phyloP scores from a whole-genome alignment of 2,797 vertebrate genomes.

The Premnoplex brunnescens region DNA sequence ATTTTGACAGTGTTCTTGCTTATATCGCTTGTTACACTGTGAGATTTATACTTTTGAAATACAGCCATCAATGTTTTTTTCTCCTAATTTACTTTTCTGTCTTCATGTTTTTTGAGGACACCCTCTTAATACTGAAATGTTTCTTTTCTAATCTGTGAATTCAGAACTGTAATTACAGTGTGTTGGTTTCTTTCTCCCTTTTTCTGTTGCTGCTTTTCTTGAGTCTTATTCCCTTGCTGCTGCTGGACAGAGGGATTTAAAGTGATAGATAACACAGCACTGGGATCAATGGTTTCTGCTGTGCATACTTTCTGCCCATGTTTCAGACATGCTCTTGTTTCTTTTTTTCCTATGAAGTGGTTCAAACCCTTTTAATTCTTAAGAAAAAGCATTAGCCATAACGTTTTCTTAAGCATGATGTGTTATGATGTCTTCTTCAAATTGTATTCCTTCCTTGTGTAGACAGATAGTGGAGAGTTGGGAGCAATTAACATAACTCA shows the following conservation, averaged over 20 bases:
- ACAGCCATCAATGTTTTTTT: not conserved
- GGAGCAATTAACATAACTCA: conserved; percentile 69
- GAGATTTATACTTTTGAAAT: not conserved
- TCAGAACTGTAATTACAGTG: not conserved
- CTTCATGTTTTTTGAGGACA: not conserved
- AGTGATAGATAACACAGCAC: conserved; percentile 34
- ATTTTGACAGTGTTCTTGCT: not conserved
- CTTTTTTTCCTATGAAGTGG: not conserved
- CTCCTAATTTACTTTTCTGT: not conserved
- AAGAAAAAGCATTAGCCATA: not conserved
- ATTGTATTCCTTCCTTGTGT: conserved; percentile 25
- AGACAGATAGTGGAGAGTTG: conserved; percentile 45
- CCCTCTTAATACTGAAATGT: not conserved
- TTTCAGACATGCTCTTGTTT: not conserved
- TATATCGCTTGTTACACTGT: not conserved
- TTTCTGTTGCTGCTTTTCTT: not conserved
- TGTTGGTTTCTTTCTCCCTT: not conserved
- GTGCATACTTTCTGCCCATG: not conserved
- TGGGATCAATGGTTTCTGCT: conserved; percentile 30
- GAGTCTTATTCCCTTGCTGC: not conserved
- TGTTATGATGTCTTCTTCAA: conserved; percentile 45
- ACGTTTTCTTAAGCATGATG: not conserved
- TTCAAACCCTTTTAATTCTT: conserved; percentile 19
- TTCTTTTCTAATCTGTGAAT: not conserved
- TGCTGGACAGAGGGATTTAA: conserved; percentile 19